Evolutionary conservation across 92 coral and sea anemone species (phyloP).

Genomic region (Pocillopora grandis): DNA sequence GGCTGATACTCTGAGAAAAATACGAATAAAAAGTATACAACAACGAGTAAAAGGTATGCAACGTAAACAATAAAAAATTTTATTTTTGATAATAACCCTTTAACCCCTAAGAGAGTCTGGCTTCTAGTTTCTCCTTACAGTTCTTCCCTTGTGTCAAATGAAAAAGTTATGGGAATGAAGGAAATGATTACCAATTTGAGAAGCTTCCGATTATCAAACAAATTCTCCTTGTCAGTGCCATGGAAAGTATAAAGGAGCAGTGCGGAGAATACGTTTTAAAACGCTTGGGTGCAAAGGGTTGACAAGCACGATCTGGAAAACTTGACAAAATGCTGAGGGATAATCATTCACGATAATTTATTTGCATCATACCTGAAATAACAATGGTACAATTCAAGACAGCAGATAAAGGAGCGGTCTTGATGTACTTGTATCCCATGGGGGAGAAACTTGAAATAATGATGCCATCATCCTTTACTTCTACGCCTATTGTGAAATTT

Average conservation of each 20-base stretch:
- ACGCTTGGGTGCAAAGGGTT: too few species aligned
- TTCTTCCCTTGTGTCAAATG: too few species aligned
- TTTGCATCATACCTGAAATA: conserved; percentile 60
- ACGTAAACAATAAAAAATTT: too few species aligned
- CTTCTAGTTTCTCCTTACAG: too few species aligned
- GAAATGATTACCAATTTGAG: too few species aligned
- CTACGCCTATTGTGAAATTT: conserved; percentile 50
- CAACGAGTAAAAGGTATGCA: neutral
- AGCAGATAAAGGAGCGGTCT: conserved; percentile 38
- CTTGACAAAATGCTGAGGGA: neutral
- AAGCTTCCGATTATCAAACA: too few species aligned
- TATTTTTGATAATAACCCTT: too few species aligned
- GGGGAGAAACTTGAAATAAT: conserved; percentile 55
- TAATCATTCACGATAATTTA: neutral
- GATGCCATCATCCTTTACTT: conserved; percentile 76
- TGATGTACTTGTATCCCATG: conserved; percentile 47
- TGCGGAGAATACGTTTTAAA: too few species aligned
- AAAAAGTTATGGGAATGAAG: too few species aligned
- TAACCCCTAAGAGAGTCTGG: too few species aligned
- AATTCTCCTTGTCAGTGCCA: too few species aligned
- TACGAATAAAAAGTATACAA: neutral
- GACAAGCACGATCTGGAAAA: neutral
- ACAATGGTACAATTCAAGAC: conserved; percentile 72
- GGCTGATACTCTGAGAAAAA: conserved; percentile 43
- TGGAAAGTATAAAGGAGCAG: too few species aligned